A percentile compares a stretch with the other conserved stretches of the same genome.
These are phyloP conservation scores for Trichosurus vulpecula DNA, from an alignment of 2,797 vertebrate genomes.

Conservation along the genomic window DNA sequence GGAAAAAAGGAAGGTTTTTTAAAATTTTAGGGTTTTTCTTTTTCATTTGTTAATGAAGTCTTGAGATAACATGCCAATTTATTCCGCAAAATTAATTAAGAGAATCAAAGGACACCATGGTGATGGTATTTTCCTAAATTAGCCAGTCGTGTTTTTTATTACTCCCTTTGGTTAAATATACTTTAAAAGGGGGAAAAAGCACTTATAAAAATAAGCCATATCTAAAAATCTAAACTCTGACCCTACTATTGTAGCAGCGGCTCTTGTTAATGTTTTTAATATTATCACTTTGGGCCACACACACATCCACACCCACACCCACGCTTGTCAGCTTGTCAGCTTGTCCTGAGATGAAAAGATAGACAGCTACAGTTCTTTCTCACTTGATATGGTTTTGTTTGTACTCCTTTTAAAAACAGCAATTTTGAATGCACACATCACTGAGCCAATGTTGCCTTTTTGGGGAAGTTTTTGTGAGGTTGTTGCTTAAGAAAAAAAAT, in stretches of 20 bases:
- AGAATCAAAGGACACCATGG: neutral
- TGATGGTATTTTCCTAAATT: constrained; percentile 22
- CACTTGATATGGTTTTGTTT: constrained; percentile 62
- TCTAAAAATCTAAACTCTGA: constrained; percentile 56
- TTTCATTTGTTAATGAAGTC: constrained; percentile 32
- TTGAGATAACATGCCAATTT: neutral
- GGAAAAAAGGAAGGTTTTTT: neutral
- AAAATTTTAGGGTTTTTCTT: neutral
- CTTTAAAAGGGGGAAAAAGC: constrained; percentile 54
- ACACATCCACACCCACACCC: constrained; percentile 58
- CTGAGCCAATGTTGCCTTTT: constrained; percentile 56
- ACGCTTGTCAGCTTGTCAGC: constrained; percentile 46
- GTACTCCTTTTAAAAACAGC: constrained; percentile 52
- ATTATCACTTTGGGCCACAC: constrained; percentile 74
- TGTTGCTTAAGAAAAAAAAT: constrained; percentile 49
- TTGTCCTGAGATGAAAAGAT: constrained; percentile 7
- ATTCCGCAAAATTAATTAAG: neutral
- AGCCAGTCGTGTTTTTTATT: neutral
- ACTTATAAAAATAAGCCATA: constrained; percentile 51
- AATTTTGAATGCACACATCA: constrained; percentile 68
- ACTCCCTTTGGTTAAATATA: constrained; percentile 62
- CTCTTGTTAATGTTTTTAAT: constrained; percentile 70
- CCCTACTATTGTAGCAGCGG: constrained; percentile 34
- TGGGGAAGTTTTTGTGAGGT: constrained; percentile 54
- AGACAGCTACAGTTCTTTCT: constrained; percentile 43